A percentile compares a stretch with the other conserved stretches of the same genome.
Conservation (phyloP, 2,888 invertebrate species). For the Creontiades dilutus region DNA sequence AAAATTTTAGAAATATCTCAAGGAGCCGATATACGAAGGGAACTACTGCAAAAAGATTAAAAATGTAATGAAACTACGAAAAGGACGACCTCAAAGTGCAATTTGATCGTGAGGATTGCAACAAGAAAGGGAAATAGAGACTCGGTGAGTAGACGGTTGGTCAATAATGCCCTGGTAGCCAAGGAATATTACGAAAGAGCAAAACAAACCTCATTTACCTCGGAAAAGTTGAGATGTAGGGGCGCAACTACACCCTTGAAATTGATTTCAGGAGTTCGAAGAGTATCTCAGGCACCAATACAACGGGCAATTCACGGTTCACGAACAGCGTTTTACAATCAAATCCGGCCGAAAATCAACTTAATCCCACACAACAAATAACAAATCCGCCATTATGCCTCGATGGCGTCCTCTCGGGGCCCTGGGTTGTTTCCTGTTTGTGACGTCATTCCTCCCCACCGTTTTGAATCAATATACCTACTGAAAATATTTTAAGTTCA, state of each 20-base stretch:
- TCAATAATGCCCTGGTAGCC: constrained; percentile 61
- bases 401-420: constrained; percentile 69
- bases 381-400: constrained; percentile 75
- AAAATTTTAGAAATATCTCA: constrained; percentile 23
- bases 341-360: constrained; percentile 13
- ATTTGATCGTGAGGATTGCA: not conserved
- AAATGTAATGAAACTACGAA: not conserved
- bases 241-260: constrained; percentile 6
- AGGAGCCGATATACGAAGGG: not conserved
- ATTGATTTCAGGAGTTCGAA: constrained; percentile 1
- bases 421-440: constrained; percentile 49
- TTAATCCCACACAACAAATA: constrained; percentile 73
- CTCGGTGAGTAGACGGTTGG: constrained; percentile 41
- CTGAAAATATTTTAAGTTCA: too few relatives aligned
- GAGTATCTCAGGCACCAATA: not conserved
- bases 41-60: not conserved
- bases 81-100: not conserved
- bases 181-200: constrained; percentile 62
- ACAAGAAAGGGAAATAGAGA: not conserved
- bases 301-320: constrained; percentile 1
- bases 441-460: constrained; percentile 48
- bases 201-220: constrained; percentile 60
- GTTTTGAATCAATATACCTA: constrained; percentile 51
- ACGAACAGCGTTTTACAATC: constrained; percentile 30
- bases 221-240: constrained; percentile 48